Percentiles rank a stretch among this genome's conserved stretches.
These are phyloP conservation scores for Pan troglodytes DNA, from an alignment of 2,113 vertebrate species.

Conservation along the genomic window NHGRI_mPanTro3-v2.1_pri NC_086015.1:193183501-193184000, in stretches of 20 bases:
- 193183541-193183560: neutral
- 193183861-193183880: constrained; percentile 28
- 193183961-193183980: neutral
- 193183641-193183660: constrained; percentile 73
- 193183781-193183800: constrained; percentile 42
- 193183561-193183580: neutral
- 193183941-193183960: neutral
- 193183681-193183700: constrained; percentile 50
- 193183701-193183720: constrained; percentile 48
- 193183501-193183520: neutral
- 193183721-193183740: constrained; percentile 58
- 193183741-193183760: constrained; percentile 42
- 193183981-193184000: neutral
- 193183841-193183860: neutral
- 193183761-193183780: constrained; percentile 61
- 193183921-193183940: constrained; percentile 25
- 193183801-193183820: neutral
- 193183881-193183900: neutral
- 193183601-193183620: constrained; percentile 3
- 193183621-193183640: constrained; percentile 59
- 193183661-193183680: constrained; percentile 66
- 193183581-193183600: neutral
- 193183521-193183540: neutral
- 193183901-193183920: neutral
- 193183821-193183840: constrained; percentile 42